Evolutionary conservation across 2,797 vertebrate species (phyloP), one percentile per base, ranked within the genome.

Genomic region (Ctenosaura bakeri): DNA sequence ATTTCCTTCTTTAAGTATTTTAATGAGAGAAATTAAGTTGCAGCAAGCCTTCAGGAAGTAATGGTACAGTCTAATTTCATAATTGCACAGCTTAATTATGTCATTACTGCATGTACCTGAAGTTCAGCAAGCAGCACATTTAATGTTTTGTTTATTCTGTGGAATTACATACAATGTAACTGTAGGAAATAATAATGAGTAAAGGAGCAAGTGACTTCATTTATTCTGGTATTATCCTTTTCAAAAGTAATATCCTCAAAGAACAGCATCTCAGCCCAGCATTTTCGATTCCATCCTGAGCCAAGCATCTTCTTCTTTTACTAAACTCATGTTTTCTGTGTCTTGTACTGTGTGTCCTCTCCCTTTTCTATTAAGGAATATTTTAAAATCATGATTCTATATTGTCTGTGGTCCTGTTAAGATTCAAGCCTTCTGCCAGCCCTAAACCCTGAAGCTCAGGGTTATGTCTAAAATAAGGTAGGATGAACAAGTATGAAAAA

Each of bases 61-160:
- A 93, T 80, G 74, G 83, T 90, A 82, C 77, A 62, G 76, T 94
- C 90, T 93, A 90, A 92, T 95, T 96, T 92, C 93, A 90, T 96
- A 96, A 95, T 94, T 93, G 0, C 10, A 52, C 62, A 18, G 81
- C 79, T 92, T 95, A 95, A 96, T 97, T 93, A 94, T 26, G 66
- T 71, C 74, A 92, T 89, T 94, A 94, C 90, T 90, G 89, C 89
- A 94, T 81, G 91, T 94, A 89, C 80, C 92, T 90, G 69, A 89
- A 96, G 92, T 94, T 94, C 91, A 87, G 64, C 56, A 94, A 91
- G 94, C 88, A 74, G 86, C 24, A 78, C 94, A 94, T 95, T 95
- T 95, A 96, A 95, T 97, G 96, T 94, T 94, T 69, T 95, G 79
- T 89, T 95, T 92, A 94, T 88, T 66, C 91, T 92, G 88, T 92